A percentile compares a stretch with the other conserved stretches of the same genome.
Evolutionary conservation across 2,797 vertebrate genomes (phyloP).

Genomic region (Fistularia tabacaria): DNA sequence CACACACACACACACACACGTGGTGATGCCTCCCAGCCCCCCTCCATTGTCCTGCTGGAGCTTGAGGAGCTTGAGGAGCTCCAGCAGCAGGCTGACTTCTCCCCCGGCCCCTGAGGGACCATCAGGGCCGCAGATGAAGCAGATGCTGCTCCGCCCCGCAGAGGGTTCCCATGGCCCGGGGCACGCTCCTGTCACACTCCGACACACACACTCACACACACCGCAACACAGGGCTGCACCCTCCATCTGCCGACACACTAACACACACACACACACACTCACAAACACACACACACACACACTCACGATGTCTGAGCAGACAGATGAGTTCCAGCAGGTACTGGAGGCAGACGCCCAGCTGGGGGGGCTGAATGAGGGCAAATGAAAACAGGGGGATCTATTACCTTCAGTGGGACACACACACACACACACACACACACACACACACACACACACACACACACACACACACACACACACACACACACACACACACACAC

Average conservation of each 20-base stretch:
- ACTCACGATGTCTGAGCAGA: constrained; percentile 24
- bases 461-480: too few species aligned
- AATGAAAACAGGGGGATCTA: too few species aligned
- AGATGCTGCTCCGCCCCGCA: constrained; percentile 63
- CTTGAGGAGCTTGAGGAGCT: constrained; percentile 32
- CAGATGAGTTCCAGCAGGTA: background rate
- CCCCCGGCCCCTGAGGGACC: constrained; percentile 33
- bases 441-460: too few species aligned
- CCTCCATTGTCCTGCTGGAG: constrained; percentile 50
- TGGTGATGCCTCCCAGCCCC: constrained; percentile 18
- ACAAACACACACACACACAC: constrained; percentile 25
- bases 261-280: constrained; percentile 13
- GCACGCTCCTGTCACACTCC: constrained; percentile 69
- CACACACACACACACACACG: constrained; percentile 18
- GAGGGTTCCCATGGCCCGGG: constrained; percentile 74
- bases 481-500: too few species aligned
- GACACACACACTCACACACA: constrained; percentile 52
- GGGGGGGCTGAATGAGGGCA: too few species aligned
- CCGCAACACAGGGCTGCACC: constrained; percentile 53
- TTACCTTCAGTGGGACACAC: too few species aligned
- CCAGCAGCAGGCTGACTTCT: constrained; percentile 51
- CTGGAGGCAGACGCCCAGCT: too few species aligned
- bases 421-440: too few species aligned
- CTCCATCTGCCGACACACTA: constrained; percentile 74
- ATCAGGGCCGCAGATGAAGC: constrained; percentile 34